Base-by-base conservation (phyloP, 2,888 invertebrate genomes). In the Hypercompe scribonia region DNA sequence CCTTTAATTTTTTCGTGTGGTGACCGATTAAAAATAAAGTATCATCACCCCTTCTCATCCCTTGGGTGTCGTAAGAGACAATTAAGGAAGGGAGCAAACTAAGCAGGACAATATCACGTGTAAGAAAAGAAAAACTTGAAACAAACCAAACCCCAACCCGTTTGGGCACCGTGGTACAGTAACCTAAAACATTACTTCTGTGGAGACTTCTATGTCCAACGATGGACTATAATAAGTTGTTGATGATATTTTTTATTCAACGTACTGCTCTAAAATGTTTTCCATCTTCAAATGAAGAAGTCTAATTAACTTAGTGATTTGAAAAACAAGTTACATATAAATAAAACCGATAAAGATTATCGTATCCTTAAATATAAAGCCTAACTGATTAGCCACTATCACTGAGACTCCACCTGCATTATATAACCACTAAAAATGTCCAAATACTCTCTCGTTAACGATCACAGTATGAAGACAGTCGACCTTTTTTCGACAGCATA, bases 401-500 rank as follows among this genome's bases (percentile, higher is more conserved):
- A 50, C 33, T 24, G n/a, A 46, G 5, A n/a, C 21, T 39, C 13
- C 70, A 70, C 64, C 70, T 70, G 65, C 64, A 18, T 66, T 66
- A 46, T 13, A 28, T 36, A 70, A 34, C 18, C 24, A 33, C 13
- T 31, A 33, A 65, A 70, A 65, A 65, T 24, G 34, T 33, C 46
- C 50, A 36, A 65, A 70, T 65, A 36, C 50, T 70, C 69, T 69
- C n/a, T 46, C 70, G 28, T 65, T 54, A 71, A 66, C 66, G 65
- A 65, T 24, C 65, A 34, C 13, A 50, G 36, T 18, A 66, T 31
- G 31, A 39, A 71, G 33, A 66, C 42, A n/a, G 50, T 66, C 69
- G 65, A 64, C 70, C n/a, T 66, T 81, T 61, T 81, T 86, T 81
- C 77, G 66, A 70, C 78, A 69, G 68, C 75, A 72, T 85, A 83